Evolutionary conservation across 2,113 vertebrate genomes (phyloP).

Genomic region (Sylvia atricapilla): DNA sequence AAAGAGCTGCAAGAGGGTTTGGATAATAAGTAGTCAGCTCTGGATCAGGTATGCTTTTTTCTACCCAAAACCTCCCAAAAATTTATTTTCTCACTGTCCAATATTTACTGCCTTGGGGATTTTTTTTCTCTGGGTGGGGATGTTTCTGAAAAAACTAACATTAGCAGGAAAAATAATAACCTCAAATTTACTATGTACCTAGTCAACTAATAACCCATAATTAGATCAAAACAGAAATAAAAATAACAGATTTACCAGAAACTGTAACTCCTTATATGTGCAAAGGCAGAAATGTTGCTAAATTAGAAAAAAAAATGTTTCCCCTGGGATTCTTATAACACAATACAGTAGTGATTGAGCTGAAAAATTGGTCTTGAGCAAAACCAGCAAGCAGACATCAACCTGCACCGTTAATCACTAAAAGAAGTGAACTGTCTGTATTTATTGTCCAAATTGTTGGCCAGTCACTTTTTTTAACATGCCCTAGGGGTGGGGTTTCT

Average conservation of each 20-base stretch:
- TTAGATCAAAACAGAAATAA: not conserved
- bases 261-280: not conserved
- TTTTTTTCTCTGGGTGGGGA: not conserved
- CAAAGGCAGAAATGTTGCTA: not conserved
- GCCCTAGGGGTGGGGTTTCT: fast-evolving
- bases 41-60: not conserved
- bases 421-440: not conserved
- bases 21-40: not conserved
- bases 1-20: not conserved
- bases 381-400: not conserved
- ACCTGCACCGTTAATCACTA: not conserved
- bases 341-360: not conserved
- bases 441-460: not conserved
- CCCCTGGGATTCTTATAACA: not conserved
- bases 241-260: not conserved
- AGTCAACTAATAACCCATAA: not conserved
- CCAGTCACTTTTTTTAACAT: not conserved
- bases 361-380: not conserved
- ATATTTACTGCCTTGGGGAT: not conserved
- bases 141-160: not conserved
- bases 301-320: not conserved
- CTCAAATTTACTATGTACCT: not conserved
- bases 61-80: not conserved
- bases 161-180: not conserved
- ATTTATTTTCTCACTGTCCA: not conserved